A percentile compares a stretch with the other conserved stretches of the same genome.
Evolutionary conservation across 1,140 invertebrate species (phyloP).

Genomic region (Drosophila tani): DNA sequence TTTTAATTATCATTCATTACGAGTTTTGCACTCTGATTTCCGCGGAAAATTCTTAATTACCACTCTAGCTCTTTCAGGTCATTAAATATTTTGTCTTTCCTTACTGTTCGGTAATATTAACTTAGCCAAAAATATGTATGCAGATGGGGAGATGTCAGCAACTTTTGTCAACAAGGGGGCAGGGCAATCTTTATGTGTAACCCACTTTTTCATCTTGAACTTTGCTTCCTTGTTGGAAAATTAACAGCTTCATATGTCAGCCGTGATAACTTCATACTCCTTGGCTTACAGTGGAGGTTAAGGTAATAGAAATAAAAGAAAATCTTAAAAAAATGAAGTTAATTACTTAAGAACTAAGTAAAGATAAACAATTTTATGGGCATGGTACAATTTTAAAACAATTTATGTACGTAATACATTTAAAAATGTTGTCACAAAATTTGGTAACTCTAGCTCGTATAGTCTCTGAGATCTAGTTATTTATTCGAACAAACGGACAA

Average conservation of each 20-base stretch:
- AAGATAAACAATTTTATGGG: not conserved
- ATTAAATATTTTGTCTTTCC: conserved; percentile 6
- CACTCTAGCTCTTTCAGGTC: conserved; percentile 2
- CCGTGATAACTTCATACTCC: conserved; percentile 38
- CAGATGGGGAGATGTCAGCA: conserved; percentile 20
- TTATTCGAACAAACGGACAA: not conserved
- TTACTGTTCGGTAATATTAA: not conserved
- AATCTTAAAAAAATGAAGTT: no score
- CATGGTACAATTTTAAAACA: not conserved
- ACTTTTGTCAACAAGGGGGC: conserved; percentile 28
- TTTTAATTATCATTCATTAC: conserved; percentile 26
- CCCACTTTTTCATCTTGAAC: conserved; percentile 22
- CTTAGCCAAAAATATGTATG: not conserved
- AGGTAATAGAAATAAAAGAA: not conserved
- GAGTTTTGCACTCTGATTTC: conserved; percentile 8
- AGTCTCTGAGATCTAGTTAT: not conserved
- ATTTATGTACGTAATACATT: no score
- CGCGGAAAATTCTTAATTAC: conserved; percentile 16
- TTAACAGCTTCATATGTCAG: conserved; percentile 77
- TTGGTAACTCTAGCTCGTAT: no score
- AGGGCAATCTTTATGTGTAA: conserved; percentile 21
- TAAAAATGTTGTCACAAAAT: no score
- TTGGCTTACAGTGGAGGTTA: not conserved
- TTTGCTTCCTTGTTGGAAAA: conserved; percentile 42
- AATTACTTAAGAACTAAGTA: not conserved